These are phyloP conservation scores for Sesia bembeciformis DNA, from an alignment of 2,888 invertebrate species.

Conservation along the genomic window DNA sequence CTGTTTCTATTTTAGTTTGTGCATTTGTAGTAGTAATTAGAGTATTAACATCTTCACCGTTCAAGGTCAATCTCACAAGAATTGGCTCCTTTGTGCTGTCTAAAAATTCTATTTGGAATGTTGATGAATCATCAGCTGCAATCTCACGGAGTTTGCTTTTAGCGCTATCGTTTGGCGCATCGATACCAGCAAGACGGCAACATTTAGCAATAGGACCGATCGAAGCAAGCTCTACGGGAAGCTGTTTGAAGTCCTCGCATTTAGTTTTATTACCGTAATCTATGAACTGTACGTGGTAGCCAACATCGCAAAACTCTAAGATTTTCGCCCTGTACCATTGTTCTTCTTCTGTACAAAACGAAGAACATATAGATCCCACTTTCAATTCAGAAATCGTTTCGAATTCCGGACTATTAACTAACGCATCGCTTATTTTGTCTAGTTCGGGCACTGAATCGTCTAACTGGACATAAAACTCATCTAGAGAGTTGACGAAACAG, in stretches of 20 bases:
- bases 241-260: constrained; percentile 71
- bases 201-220: constrained; percentile 77
- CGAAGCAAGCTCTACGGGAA: constrained; percentile 74
- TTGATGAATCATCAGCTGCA: constrained; percentile 33
- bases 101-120: constrained; percentile 76
- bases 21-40: neutral
- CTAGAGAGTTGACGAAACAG: constrained; percentile 78
- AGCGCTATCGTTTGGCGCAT: constrained; percentile 53
- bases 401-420: constrained; percentile 69
- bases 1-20: neutral
- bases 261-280: constrained; percentile 82
- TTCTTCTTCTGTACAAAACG: constrained; percentile 78
- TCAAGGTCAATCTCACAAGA: constrained; percentile 72
- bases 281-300: constrained; percentile 77
- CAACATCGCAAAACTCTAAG: constrained; percentile 70
- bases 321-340: constrained; percentile 80
- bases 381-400: constrained; percentile 64
- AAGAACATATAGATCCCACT: constrained; percentile 77
- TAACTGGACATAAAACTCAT: constrained; percentile 83
- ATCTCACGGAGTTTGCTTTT: constrained; percentile 48
- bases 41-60: constrained; percentile 59
- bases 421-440: constrained; percentile 75
- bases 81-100: constrained; percentile 73
- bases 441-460: constrained; percentile 71
- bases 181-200: constrained; percentile 72